phyloP scores from a whole-genome alignment of 2,888 invertebrate species.

The Pseudanteris insignis region DNA sequence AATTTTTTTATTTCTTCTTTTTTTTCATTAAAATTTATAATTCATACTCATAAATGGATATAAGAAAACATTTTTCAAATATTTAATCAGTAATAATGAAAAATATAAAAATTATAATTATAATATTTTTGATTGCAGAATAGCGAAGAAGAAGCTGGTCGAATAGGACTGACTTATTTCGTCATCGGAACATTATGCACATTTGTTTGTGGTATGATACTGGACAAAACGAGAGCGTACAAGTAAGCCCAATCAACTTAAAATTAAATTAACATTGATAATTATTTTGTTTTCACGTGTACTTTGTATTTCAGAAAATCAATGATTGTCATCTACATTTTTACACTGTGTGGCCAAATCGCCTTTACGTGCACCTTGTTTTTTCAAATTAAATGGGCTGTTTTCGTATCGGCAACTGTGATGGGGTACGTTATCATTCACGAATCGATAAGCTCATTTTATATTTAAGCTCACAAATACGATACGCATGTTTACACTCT shows the following conservation, averaged over 20 bases:
- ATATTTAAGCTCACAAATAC: neutral
- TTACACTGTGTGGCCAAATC: slow-evolving; percentile 55
- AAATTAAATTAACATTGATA: no score
- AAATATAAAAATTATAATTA: no score
- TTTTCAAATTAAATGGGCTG: slow-evolving; percentile 56
- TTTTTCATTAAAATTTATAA: no score
- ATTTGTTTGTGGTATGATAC: slow-evolving; percentile 70
- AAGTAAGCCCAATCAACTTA: slow-evolving; percentile 66
- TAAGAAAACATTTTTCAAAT: no score
- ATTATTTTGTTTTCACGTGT: no score
- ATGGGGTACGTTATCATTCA: slow-evolving; percentile 51
- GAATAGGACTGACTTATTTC: slow-evolving; percentile 71
- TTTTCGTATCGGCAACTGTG: slow-evolving; percentile 54
- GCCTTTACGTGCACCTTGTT: slow-evolving; percentile 52
- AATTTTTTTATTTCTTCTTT: no score
- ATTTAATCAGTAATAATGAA: no score
- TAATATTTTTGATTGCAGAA: slow-evolving; percentile 62
- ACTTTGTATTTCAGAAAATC: slow-evolving; percentile 71
- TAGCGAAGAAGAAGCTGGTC: slow-evolving; percentile 68
- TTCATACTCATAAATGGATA: no score
- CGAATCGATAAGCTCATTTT: neutral
- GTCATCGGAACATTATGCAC: slow-evolving; percentile 73
- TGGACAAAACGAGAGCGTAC: slow-evolving; percentile 73
- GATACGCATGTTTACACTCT: no score
- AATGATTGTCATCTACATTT: slow-evolving; percentile 63